Evolutionary conservation across 2,113 vertebrate genomes (phyloP), one percentile per base, ranked within the genome.

Genomic region (Heterotilapia buettikoferi): DNA sequence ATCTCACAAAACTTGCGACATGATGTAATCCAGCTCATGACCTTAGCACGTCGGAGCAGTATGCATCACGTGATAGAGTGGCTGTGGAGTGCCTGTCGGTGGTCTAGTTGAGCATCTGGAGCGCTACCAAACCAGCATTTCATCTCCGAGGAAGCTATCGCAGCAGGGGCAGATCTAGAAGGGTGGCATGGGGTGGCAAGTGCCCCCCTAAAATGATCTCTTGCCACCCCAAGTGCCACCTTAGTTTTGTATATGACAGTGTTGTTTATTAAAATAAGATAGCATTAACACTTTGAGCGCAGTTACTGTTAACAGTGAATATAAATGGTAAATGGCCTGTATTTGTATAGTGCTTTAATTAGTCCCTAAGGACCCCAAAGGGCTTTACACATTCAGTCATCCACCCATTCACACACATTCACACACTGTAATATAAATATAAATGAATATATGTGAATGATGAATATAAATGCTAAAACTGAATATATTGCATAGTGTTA

Each of bases 11-110:
- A 38, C 9, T 36, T 36, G 36, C 8, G 3, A 36, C 33, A 9
- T 36, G 3, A 36, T 9, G 36, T 38, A 38, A 38, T 4, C 24
- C 6, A n/a, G 50, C 50, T 53, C 19, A 8, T 14, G 12, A 14
- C 12, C 2, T 1, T 26, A 26, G 24, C 54, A 57, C 12, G 0
- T 57, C 0, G 7, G 24, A 26, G 2, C 7, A 57, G 54, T 29
- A 57, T 57, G 54, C 54, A 26, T 57, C 24, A 57, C 12, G 24
- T 57, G 54, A 29, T 0, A 26, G 54, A 29, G 24, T 14, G 54
- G 12, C 12, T 57, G 24, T 26, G 12, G 0, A 26, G 54, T 57
- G 24, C 2, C 24, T 8, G 54, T 57, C 4, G 0, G 54, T 5
- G 24, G 54, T 57, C 54, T 57, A 3, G 54, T 57, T 57, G 0